These are phyloP conservation scores for Trissolcus basalis DNA, from an alignment of 1,140 invertebrate species.

Conservation along the genomic window DNA sequence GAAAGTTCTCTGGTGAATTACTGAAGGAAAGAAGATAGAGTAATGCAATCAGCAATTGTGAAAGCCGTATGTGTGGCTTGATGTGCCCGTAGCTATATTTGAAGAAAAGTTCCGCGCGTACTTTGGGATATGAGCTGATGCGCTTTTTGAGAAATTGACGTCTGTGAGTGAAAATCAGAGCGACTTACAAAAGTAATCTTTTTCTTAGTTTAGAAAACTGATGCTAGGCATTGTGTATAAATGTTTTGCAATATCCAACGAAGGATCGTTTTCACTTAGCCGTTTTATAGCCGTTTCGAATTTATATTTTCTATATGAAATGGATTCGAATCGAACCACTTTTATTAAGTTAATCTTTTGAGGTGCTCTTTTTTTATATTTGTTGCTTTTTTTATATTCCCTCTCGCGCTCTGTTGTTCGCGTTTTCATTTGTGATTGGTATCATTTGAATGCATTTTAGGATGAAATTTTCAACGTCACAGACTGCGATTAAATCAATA, in stretches of 20 bases:
- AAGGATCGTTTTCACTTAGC: not conserved
- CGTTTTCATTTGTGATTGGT: too few relatives aligned
- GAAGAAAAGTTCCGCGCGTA: constrained; percentile 14
- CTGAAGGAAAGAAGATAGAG: constrained; percentile 36
- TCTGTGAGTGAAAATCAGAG: constrained; percentile 25
- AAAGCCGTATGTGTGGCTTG: constrained; percentile 21
- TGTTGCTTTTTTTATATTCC: too few relatives aligned
- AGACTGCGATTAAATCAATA: not conserved
- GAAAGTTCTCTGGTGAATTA: constrained; percentile 42
- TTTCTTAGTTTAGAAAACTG: constrained; percentile 10
- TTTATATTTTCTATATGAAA: too few relatives aligned
- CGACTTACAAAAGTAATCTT: constrained; percentile 10
- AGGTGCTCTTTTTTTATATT: too few relatives aligned
- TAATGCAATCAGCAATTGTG: constrained; percentile 51
- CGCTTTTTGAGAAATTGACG: constrained; percentile 38
- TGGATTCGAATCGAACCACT: too few relatives aligned
- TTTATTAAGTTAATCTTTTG: too few relatives aligned
- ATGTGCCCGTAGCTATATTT: constrained; percentile 10
- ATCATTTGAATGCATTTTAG: not conserved
- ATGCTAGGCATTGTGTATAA: constrained; percentile 2
- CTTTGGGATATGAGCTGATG: constrained; percentile 21
- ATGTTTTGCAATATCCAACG: not conserved
- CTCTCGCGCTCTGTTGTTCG: too few relatives aligned
- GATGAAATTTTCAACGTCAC: not conserved
- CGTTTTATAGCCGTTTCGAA: too few relatives aligned